Conservation (phyloP, 2,888 invertebrate species). For the Drosophila paramelanica region DNA sequence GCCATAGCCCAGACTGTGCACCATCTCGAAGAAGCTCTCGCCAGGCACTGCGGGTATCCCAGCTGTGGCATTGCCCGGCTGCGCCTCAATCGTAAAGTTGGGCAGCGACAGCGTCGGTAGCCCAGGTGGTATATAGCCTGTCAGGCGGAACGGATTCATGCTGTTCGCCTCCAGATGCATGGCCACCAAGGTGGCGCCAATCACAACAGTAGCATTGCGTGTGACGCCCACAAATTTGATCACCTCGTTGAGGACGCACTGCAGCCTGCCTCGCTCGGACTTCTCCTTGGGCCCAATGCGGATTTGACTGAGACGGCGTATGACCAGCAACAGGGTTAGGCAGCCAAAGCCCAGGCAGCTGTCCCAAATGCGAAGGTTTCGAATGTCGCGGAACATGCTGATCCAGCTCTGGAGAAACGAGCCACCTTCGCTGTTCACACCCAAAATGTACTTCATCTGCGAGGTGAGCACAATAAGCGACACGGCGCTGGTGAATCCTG, state of each 20-base stretch:
- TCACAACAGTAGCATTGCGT: slow-evolving; percentile 92
- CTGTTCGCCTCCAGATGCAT: slow-evolving; percentile 87
- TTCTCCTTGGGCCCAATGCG: slow-evolving; percentile 87
- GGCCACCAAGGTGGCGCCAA: slow-evolving; percentile 88
- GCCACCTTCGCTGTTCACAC: slow-evolving; percentile 89
- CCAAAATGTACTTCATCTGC: slow-evolving; percentile 93
- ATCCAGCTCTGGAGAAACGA: slow-evolving; percentile 93
- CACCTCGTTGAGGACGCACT: slow-evolving; percentile 87
- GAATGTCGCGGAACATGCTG: slow-evolving; percentile 89
- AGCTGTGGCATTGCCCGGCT: slow-evolving; percentile 68
- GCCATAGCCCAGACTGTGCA: slow-evolving; percentile 92
- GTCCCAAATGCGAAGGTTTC: slow-evolving; percentile 89
- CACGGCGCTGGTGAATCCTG: slow-evolving; percentile 95
- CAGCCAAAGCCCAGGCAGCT: slow-evolving; percentile 90
- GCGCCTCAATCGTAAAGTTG: slow-evolving; percentile 87
- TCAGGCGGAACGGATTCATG: slow-evolving; percentile 86
- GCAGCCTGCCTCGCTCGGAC: slow-evolving; percentile 84
- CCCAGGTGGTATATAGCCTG: slow-evolving; percentile 91
- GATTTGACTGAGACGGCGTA: slow-evolving; percentile 90
- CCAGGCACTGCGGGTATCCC: slow-evolving; percentile 65
- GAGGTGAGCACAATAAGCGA: slow-evolving; percentile 94
- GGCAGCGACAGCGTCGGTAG: slow-evolving; percentile 89
- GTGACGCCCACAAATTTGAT: slow-evolving; percentile 92
- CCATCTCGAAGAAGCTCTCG: slow-evolving; percentile 89
- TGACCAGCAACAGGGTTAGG: slow-evolving; percentile 89